These are phyloP conservation scores for Apus apus DNA, from an alignment of 2,113 vertebrate genomes.

Conservation along the genomic window DNA sequence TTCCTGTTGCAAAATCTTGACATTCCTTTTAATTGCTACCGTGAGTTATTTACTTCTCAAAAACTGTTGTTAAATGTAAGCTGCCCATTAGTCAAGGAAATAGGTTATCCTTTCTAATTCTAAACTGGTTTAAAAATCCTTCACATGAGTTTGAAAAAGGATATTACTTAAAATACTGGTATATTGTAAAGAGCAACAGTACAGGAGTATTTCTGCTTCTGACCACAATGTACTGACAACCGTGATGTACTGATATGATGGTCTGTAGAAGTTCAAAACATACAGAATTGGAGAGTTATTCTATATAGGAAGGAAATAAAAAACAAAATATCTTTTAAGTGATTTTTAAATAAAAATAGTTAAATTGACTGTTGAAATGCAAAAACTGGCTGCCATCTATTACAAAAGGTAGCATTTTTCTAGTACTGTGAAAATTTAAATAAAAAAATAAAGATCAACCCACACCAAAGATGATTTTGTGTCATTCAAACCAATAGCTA, in stretches of 20 bases:
- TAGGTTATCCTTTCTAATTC: slow-evolving; percentile 62
- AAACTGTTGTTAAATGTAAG: slow-evolving; percentile 14
- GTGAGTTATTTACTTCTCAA: slow-evolving; percentile 55
- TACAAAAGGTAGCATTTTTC: not conserved
- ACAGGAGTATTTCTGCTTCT: not conserved
- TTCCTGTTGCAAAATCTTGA: slow-evolving; percentile 35
- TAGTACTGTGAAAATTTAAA: not conserved
- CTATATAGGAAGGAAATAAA: not conserved
- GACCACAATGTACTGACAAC: not conserved
- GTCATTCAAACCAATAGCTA: not conserved
- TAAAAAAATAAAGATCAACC: not conserved
- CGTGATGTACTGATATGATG: not conserved
- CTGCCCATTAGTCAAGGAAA: slow-evolving; percentile 65
- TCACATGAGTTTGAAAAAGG: slow-evolving; percentile 18
- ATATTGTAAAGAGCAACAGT: not conserved
- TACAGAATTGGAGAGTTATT: not conserved
- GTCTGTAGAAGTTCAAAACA: not conserved
- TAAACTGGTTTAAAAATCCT: slow-evolving; percentile 19
- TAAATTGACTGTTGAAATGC: not conserved
- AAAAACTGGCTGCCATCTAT: not conserved
- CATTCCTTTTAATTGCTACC: slow-evolving; percentile 46
- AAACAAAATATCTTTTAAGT: not conserved
- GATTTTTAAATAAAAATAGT: not conserved
- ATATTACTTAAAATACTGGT: not conserved
- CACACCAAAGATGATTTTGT: not conserved